Base-by-base conservation (phyloP, 2,888 invertebrate genomes). In the Calameuta idolon region DNA sequence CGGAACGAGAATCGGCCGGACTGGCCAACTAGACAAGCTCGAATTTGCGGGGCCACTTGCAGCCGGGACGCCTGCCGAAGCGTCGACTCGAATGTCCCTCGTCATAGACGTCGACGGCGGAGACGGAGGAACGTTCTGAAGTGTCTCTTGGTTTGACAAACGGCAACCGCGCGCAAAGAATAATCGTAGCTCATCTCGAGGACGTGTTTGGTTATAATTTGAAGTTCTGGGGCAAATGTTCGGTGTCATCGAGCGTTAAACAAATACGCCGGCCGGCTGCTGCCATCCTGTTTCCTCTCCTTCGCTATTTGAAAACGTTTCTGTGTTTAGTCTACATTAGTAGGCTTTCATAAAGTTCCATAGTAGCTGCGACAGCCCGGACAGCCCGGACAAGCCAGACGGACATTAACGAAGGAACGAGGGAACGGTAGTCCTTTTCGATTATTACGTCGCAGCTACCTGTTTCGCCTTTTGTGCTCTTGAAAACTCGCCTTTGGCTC, bases 151-250 rank as follows among this genome's bases (percentile, higher is more conserved):
- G 55, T 23, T 55, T 23, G 55, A 55, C 55, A 55, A 55, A 55
- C 55, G 55, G 55, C 55, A 55, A 55, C 5, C 55, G 55, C 23
- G 15, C 23, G 2, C 55, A 23, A 55, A 2, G 55, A 9, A 23
- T 23, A 55, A 55, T 55, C 5, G 55, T 55, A 37, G 40, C 34
- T 71, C 71, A 34, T 30, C 71, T 31, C 71, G 71, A 78, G 34
- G 11, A 31, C 40, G 73, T 80, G 75, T 80, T 77, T 81, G 77
- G 77, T 77, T 79, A 80, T 78, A 81, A 79, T 83, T 80, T 80
- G 77, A 81, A 83, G 86, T 86, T 83, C 81, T 79, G 76, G 81
- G 81, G 85, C 87, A 86, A 89, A 89, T 88, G 88, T 87, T 86
- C 81, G 84, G 78, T 83, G 85, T 88, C 87, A 83, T 75, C 75